phyloP scores from a whole-genome alignment of 2,797 vertebrate genomes.

The Liasis olivaceus region DNA sequence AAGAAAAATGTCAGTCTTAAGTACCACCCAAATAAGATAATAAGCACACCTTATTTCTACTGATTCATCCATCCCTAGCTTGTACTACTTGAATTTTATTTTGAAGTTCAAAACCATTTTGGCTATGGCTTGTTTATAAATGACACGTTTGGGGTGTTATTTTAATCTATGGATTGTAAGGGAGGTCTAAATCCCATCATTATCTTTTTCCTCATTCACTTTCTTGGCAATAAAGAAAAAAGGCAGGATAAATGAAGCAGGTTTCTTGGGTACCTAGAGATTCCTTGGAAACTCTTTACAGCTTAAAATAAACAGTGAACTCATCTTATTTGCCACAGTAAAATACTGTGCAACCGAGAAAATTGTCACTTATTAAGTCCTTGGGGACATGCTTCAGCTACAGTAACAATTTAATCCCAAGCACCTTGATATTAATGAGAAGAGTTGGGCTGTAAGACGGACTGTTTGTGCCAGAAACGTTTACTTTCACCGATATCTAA shows the following conservation, averaged over 20 bases:
- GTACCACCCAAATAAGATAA: not conserved
- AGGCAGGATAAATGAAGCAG: not conserved
- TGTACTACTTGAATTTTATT: not conserved
- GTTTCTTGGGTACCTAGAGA: not conserved
- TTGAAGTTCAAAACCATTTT: not conserved
- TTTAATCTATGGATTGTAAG: slow-evolving; percentile 5
- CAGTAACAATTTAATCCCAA: not conserved
- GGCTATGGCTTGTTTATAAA: not conserved
- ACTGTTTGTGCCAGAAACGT: slow-evolving; percentile 32
- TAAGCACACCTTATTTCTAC: not conserved
- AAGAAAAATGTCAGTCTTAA: not conserved
- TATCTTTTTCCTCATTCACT: not conserved
- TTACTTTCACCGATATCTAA: not conserved
- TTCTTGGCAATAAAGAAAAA: slow-evolving; percentile 3
- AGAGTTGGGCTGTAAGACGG: slow-evolving; percentile 1
- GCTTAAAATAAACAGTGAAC: slow-evolving; percentile 14
- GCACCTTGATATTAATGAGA: slow-evolving; percentile 40
- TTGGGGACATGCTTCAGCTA: slow-evolving; percentile 4
- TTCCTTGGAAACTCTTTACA: not conserved
- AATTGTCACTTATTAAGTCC: slow-evolving; percentile 12
- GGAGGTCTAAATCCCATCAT: not conserved
- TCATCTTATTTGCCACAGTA: not conserved
- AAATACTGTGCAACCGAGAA: not conserved
- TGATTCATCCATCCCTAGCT: not conserved
- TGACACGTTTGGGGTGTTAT: not conserved